Percentiles rank a stretch among this genome's conserved stretches.
Evolutionary conservation across 2,113 vertebrate species (phyloP).

Genomic region (Cygnus atratus): DNA sequence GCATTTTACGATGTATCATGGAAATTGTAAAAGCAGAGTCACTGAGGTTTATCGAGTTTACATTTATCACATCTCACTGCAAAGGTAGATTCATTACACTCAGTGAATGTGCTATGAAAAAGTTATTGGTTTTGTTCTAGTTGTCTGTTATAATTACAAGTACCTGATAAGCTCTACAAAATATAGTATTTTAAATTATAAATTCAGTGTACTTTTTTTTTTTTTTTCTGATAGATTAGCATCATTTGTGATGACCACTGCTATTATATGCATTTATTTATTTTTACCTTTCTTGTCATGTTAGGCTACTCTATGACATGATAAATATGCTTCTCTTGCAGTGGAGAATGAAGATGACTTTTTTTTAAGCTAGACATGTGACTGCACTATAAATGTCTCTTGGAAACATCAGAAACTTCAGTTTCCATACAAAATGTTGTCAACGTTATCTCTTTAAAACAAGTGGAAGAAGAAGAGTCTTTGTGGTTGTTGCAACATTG

Average conservation of each 20-base stretch:
- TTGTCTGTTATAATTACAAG: neutral
- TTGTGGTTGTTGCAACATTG: neutral
- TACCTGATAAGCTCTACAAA: neutral
- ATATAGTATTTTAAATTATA: neutral
- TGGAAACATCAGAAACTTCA: neutral
- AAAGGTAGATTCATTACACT: neutral
- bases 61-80: neutral
- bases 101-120: neutral
- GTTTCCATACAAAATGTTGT: neutral
- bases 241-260: neutral
- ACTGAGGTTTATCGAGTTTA: neutral
- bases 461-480: neutral
- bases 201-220: neutral
- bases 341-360: neutral
- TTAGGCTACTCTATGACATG: neutral
- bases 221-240: neutral
- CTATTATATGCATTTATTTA: neutral
- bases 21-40: neutral
- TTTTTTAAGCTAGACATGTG: neutral
- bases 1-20: neutral
- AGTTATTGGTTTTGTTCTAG: neutral
- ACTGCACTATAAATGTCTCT: neutral
- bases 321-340: neutral
- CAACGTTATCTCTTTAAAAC: neutral
- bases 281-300: neutral